phyloP scores from a whole-genome alignment of 2,113 vertebrate genomes.

The Grammomys dolichurus region DNA sequence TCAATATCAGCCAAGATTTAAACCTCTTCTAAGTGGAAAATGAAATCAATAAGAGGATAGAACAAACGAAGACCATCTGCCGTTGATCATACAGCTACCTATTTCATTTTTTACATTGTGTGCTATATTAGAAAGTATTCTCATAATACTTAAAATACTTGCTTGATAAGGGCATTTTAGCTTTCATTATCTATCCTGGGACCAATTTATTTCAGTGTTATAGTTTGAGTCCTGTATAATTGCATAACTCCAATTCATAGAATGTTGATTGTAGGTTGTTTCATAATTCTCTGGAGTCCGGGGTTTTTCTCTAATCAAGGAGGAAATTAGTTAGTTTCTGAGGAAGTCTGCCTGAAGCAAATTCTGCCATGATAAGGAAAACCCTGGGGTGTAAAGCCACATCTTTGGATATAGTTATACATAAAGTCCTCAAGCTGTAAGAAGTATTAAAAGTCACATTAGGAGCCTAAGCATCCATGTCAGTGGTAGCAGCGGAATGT shows the following conservation, averaged over 20 bases:
- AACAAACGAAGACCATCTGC: neutral
- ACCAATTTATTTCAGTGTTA: neutral
- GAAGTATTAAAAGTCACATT: neutral
- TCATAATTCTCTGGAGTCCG: neutral
- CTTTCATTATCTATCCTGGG: neutral
- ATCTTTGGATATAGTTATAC: neutral
- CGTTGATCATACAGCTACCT: neutral
- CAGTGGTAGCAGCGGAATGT: neutral
- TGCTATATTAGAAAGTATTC: neutral
- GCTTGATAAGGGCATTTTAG: neutral
- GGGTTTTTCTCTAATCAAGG: neutral
- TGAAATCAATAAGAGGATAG: neutral
- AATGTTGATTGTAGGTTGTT: neutral
- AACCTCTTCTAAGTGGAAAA: neutral
- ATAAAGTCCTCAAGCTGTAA: neutral
- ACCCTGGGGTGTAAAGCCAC: neutral
- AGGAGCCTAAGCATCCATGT: neutral
- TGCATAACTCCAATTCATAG: slow-evolving; percentile 8
- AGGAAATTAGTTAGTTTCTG: slow-evolving; percentile 23
- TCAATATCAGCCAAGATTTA: neutral
- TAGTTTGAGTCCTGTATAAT: neutral
- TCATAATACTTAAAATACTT: neutral
- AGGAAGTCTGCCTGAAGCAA: neutral
- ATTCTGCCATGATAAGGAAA: slow-evolving; percentile 22
- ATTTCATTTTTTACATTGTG: neutral